These are phyloP conservation scores for Porites evermanni DNA, from an alignment of 92 coral and sea anemone genomes.

Conservation along the genomic window DNA sequence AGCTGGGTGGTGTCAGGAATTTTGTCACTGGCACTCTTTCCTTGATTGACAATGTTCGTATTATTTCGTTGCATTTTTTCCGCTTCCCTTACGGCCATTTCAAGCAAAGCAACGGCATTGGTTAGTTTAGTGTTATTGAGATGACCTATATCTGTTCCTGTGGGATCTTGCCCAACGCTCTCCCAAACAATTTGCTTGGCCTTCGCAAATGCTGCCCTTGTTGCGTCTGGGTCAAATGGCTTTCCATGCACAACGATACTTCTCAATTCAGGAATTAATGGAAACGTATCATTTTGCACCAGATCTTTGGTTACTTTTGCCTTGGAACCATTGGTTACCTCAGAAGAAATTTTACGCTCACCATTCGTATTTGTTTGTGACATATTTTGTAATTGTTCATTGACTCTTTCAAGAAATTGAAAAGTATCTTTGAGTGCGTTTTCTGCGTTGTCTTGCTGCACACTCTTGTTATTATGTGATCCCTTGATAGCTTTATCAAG, in stretches of 20 bases:
- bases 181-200: slow-evolving; percentile 57
- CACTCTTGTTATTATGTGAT: slow-evolving; percentile 2
- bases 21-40: background rate
- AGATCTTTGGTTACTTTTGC: background rate
- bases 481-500: background rate
- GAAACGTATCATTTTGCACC: slow-evolving; percentile 24
- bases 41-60: slow-evolving; percentile 25
- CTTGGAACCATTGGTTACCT: background rate
- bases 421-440: slow-evolving; percentile 17
- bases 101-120: slow-evolving; percentile 38
- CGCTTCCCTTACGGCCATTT: slow-evolving; percentile 47
- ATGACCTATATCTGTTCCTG: slow-evolving; percentile 19
- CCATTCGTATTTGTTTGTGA: background rate
- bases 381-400: slow-evolving; percentile 18
- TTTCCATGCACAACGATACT: slow-evolving; percentile 52
- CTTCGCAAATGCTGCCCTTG: slow-evolving; percentile 51
- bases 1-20: background rate
- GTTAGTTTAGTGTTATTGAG: slow-evolving; percentile 42
- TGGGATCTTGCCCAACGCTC: slow-evolving; percentile 36
- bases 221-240: slow-evolving; percentile 33
- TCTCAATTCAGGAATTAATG: slow-evolving; percentile 43
- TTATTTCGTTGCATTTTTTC: slow-evolving; percentile 47
- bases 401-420: slow-evolving; percentile 31
- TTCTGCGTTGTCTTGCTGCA: background rate
- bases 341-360: background rate